A percentile compares a stretch with the other conserved stretches of the same genome.
These are phyloP conservation scores for Cottoperca gobio DNA, from an alignment of 2,797 vertebrate species.

Conservation along the genomic window DNA sequence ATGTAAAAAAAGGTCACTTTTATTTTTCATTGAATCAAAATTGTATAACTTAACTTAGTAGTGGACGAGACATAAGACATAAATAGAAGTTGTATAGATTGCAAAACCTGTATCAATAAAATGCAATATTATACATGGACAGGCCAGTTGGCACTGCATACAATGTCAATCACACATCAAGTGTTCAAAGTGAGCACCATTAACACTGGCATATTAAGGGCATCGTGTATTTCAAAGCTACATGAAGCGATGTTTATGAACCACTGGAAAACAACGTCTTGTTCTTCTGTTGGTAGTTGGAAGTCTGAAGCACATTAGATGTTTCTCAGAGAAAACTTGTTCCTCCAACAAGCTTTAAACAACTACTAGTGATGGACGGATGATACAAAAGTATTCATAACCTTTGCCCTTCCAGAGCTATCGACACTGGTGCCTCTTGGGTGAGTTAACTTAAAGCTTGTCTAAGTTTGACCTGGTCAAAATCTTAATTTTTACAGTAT, in stretches of 20 bases:
- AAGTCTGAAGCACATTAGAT: not conserved
- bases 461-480: not conserved
- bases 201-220: constrained; percentile 3
- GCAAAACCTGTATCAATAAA: constrained; percentile 25
- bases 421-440: not conserved
- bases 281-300: not conserved
- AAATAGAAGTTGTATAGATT: not conserved
- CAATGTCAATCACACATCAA: not conserved
- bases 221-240: constrained; percentile 17
- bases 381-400: not conserved
- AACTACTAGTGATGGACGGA: not conserved
- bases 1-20: not conserved
- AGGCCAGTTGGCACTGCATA: not conserved
- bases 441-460: not conserved
- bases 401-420: no score
- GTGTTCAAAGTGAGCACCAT: constrained; percentile 16
- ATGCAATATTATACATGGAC: not conserved
- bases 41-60: not conserved
- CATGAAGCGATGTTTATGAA: not conserved
- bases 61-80: not conserved
- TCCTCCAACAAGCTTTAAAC: not conserved
- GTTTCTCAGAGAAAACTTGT: not conserved
- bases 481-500: not conserved
- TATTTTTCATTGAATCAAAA: constrained; percentile 38
- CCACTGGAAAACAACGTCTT: not conserved